Conservation (phyloP, 2,888 invertebrate genomes). For the Tryphoninae sp. region DNA sequence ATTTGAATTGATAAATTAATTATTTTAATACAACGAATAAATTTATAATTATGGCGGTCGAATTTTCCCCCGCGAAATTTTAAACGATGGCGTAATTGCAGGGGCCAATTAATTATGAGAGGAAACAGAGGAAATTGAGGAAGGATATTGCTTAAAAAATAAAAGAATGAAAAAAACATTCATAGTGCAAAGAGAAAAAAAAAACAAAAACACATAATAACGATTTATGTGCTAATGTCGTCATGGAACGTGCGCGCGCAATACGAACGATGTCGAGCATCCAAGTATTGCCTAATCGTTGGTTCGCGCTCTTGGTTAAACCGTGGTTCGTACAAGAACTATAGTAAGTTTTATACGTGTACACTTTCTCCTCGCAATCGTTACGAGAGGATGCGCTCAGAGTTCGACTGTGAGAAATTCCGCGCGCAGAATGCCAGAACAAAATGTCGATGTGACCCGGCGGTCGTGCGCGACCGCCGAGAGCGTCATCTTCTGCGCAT, state of each 20-base stretch:
- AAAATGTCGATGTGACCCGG: slow-evolving; percentile 56
- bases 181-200: no score
- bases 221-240: slow-evolving; percentile 36
- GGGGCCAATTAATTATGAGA: not conserved
- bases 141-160: slow-evolving; percentile 22
- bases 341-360: slow-evolving; percentile 30
- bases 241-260: slow-evolving; percentile 1
- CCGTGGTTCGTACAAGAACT: slow-evolving; percentile 35
- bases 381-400: slow-evolving; percentile 48
- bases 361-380: slow-evolving; percentile 54
- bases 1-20: no score
- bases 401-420: slow-evolving; percentile 36
- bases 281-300: slow-evolving; percentile 56
- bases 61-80: not conserved
- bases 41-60: not conserved
- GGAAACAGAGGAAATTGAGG: not conserved
- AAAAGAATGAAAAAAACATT: not conserved
- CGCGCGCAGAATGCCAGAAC: slow-evolving; percentile 58
- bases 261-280: slow-evolving; percentile 40
- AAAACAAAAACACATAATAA: not conserved
- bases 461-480: slow-evolving; percentile 22
- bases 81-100: not conserved
- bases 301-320: slow-evolving; percentile 38
- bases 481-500: slow-evolving; percentile 1
- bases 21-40: no score